Evolutionary conservation across 2,797 vertebrate species (phyloP).

Genomic region (Microctenopoma steveboyesi): DNA sequence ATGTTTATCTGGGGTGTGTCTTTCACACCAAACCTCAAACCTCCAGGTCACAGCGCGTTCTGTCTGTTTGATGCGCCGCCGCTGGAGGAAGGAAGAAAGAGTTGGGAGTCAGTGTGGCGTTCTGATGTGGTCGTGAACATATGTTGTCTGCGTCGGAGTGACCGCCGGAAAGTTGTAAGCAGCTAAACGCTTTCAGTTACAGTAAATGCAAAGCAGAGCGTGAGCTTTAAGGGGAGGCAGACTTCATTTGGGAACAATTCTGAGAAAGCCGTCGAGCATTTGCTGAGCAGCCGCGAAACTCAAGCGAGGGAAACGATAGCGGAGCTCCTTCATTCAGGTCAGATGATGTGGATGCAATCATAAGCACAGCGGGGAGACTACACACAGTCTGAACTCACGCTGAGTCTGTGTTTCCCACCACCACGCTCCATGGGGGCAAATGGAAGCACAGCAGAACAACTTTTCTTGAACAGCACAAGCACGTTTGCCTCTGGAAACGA

Average conservation of each 20-base stretch:
- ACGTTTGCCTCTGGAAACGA: not conserved
- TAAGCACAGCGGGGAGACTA: not conserved
- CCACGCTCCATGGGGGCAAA: too few species aligned
- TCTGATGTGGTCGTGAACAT: slow-evolving; percentile 40
- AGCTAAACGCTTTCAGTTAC: slow-evolving; percentile 29
- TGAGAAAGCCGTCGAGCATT: slow-evolving; percentile 24
- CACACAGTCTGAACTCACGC: not conserved
- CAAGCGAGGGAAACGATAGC: slow-evolving; percentile 16
- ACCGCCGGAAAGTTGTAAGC: slow-evolving; percentile 1
- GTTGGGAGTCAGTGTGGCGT: slow-evolving; percentile 13
- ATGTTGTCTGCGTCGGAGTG: slow-evolving; percentile 27
- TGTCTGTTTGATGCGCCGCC: slow-evolving; percentile 25
- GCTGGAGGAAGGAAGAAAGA: slow-evolving; percentile 39
- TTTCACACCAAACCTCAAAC: slow-evolving; percentile 54
- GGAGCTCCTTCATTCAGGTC: too few species aligned
- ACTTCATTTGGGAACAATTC: not conserved
- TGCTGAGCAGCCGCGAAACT: slow-evolving; percentile 12
- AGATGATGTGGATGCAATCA: not conserved
- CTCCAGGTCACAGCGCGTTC: slow-evolving; percentile 22
- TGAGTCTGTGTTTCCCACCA: too few species aligned
- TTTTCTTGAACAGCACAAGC: too few species aligned
- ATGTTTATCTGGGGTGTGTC: slow-evolving; percentile 45
- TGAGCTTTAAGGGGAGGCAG: slow-evolving; percentile 10
- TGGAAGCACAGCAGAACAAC: too few species aligned
- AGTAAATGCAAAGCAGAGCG: slow-evolving; percentile 12